phyloP scores from a whole-genome alignment of 2,113 vertebrate species.

The Erythrolamprus reginae region DNA sequence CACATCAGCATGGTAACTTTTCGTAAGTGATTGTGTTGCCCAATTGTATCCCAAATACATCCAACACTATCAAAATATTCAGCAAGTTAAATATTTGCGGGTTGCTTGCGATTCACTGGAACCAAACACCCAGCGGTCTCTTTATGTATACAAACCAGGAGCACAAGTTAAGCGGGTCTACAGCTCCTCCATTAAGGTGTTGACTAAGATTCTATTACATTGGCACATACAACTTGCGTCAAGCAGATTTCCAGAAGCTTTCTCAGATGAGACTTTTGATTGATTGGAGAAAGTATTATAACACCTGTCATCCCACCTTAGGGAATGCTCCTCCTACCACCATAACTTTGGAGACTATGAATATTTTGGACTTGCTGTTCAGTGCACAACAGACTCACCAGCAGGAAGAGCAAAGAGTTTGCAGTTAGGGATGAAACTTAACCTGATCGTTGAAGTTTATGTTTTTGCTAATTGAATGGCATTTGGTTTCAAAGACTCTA shows the following conservation, averaged over 20 bases:
- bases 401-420: not conserved
- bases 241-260: not conserved
- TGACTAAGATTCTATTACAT: not conserved
- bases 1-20: not conserved
- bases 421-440: not conserved
- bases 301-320: not conserved
- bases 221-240: not conserved
- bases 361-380: not conserved
- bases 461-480: not conserved
- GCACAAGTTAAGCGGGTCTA: not conserved
- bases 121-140: not conserved
- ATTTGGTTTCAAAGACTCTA: not conserved
- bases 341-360: not conserved
- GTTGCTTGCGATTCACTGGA: not conserved
- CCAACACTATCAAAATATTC: not conserved
- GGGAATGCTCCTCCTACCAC: not conserved
- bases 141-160: not conserved
- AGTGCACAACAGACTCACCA: not conserved
- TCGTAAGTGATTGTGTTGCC: not conserved
- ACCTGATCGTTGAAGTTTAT: not conserved
- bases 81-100: not conserved
- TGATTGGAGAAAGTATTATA: not conserved
- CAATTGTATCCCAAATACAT: not conserved
- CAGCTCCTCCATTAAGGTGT: not conserved
- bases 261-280: not conserved